Percentiles rank a stretch among this genome's conserved stretches.
These are phyloP conservation scores for Uropsilus gracilis DNA, from an alignment of 2,113 vertebrate genomes.

Conservation along the genomic window DNA sequence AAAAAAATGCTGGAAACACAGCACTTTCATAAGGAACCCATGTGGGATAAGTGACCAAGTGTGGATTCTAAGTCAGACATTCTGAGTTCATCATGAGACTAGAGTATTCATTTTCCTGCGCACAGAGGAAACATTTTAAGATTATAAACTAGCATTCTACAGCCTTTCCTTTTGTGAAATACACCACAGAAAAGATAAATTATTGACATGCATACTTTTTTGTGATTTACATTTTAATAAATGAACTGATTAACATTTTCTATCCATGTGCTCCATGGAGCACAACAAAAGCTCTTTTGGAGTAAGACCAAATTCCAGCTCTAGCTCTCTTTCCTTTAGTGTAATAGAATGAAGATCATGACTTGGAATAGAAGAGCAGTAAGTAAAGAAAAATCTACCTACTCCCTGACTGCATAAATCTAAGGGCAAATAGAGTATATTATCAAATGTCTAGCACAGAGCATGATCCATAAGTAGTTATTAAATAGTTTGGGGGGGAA, in stretches of 20 bases:
- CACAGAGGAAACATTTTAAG: not conserved
- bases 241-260: not conserved
- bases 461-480: not conserved
- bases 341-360: not conserved
- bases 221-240: not conserved
- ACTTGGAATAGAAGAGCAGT: not conserved
- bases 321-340: not conserved
- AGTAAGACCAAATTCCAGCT: not conserved
- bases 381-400: not conserved
- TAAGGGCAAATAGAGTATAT: not conserved
- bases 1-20: not conserved
- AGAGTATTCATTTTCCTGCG: not conserved
- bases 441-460: not conserved
- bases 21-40: not conserved
- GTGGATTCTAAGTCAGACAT: not conserved
- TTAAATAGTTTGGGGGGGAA: not conserved
- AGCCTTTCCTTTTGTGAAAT: not conserved
- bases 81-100: not conserved
- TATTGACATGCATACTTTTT: not conserved
- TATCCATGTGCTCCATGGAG: not conserved
- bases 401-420: not conserved
- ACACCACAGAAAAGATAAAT: not conserved
- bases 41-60: accelerated
- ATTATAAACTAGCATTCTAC: not conserved
- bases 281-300: not conserved